Conservation (phyloP, 2,888 invertebrate species). For the Carpatolechia fugitivella region DNA sequence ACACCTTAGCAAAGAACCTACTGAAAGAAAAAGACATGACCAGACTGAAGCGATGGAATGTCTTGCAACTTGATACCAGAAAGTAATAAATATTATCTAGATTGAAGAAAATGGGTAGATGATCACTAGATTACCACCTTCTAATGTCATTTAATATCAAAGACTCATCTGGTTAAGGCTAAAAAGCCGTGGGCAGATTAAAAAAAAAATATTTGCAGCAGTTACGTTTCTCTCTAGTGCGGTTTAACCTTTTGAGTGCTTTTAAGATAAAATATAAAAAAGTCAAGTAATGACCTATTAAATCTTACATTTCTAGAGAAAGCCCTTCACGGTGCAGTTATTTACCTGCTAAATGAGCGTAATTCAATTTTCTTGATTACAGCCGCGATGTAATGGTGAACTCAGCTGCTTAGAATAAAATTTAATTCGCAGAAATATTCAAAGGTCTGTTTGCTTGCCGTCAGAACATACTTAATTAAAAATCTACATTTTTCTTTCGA, state of each 20-base stretch:
- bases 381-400: constrained; percentile 10
- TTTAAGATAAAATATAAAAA: constrained; percentile 8
- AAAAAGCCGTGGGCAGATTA: no score
- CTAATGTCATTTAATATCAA: no score
- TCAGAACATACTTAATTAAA: neutral
- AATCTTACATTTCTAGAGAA: constrained; percentile 11
- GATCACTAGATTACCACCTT: no score
- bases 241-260: constrained; percentile 2
- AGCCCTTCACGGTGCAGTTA: constrained; percentile 13
- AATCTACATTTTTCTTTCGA: neutral
- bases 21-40: no score
- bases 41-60: no score
- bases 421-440: neutral
- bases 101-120: no score
- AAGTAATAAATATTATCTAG: no score
- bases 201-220: no score
- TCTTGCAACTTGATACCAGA: no score
- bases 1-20: no score
- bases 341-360: constrained; percentile 18
- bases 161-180: no score
- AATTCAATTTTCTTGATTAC: constrained; percentile 17
- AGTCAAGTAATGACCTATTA: constrained; percentile 18
- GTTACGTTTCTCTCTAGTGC: no score
- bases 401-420: constrained; percentile 12
- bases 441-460: neutral